Base-by-base conservation (phyloP, 2,888 invertebrate species). In the Volucella inanis region DNA sequence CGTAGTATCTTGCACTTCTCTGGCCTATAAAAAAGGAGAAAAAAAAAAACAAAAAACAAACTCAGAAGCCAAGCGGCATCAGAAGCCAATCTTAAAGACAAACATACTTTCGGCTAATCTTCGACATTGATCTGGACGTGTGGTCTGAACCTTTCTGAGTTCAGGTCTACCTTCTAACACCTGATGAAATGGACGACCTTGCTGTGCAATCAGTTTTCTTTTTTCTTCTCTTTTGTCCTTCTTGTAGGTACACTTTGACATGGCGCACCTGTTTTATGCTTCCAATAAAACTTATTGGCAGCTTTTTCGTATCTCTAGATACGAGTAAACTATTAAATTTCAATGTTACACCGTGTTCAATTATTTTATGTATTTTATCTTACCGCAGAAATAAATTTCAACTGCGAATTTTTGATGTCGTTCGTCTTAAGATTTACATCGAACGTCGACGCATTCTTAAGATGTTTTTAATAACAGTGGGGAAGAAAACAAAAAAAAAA, bases 131-230 rank as follows among this genome's bases (percentile, higher is more conserved):
- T 85, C 85, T 81, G 39, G 81, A 85, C 76, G 85, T 85, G 85
- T 67, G 81, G 85, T 85, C 85, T 85, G 76, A 84, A 74, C 79
- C 75, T 84, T 77, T 82, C 49, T 14, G 62, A 65, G 62, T 50
- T 67, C 41, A 39, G 52, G 47, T 61, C 54, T 67, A 62, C 62
- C 78, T 74, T 71, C 80, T 80, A 75, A 84, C 84, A 85, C 85
- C 81, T 81, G 85, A 85, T 72, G 76, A 57, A 62, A 72, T 68
- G 70, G 70, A 85, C 67, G 80, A 80, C 84, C 84, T 85, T 85
- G 75, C 41, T 62, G 55, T 80, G 79, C 65, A 77, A 55, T 67
- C 43, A 9, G 8, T 45, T 12, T 52, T 11, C 18, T 22, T 52
- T 31, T 31, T 31, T 31, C 6, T 31, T 22, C 18, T 2, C 18